Percentiles rank a stretch among this genome's conserved stretches.
Conservation (phyloP, 64 coral and sea anemone species). For the Montipora foliosa region DNA sequence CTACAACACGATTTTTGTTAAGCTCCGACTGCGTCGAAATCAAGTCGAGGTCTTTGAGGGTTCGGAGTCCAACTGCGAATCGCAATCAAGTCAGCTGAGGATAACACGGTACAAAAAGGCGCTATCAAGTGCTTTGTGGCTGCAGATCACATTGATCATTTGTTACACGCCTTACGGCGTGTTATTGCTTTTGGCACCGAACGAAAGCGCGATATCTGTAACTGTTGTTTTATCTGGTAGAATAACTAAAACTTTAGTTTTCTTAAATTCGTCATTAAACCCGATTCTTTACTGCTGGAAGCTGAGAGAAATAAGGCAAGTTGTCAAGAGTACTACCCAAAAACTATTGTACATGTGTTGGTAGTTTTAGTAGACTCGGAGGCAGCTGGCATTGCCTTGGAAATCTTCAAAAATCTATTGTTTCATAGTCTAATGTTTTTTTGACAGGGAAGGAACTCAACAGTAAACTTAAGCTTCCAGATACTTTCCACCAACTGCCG, state of each 20-base stretch:
- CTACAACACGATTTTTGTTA: neutral
- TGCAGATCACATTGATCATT: neutral
- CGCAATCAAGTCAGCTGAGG: neutral
- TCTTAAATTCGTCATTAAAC: constrained; percentile 16
- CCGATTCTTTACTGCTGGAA: constrained; percentile 37
- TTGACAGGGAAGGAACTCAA: too few relatives aligned
- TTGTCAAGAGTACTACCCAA: neutral
- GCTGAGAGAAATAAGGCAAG: neutral
- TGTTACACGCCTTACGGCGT: neutral
- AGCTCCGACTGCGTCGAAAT: neutral
- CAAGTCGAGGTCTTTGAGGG: neutral
- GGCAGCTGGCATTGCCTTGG: too few relatives aligned
- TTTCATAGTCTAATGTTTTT: too few relatives aligned
- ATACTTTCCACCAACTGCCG: too few relatives aligned
- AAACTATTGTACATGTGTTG: too few relatives aligned
- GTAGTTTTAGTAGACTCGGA: too few relatives aligned
- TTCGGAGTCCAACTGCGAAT: too few relatives aligned
- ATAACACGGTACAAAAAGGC: constrained; percentile 7
- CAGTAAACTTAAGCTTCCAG: too few relatives aligned
- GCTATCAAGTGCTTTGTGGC: neutral
- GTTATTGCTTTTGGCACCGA: neutral
- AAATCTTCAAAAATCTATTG: too few relatives aligned
- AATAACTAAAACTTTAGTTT: constrained; percentile 2
- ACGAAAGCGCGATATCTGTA: neutral
- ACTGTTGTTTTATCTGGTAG: neutral